These are phyloP conservation scores for Selenia dentaria DNA, from an alignment of 2,888 invertebrate species.

Conservation along the genomic window DNA sequence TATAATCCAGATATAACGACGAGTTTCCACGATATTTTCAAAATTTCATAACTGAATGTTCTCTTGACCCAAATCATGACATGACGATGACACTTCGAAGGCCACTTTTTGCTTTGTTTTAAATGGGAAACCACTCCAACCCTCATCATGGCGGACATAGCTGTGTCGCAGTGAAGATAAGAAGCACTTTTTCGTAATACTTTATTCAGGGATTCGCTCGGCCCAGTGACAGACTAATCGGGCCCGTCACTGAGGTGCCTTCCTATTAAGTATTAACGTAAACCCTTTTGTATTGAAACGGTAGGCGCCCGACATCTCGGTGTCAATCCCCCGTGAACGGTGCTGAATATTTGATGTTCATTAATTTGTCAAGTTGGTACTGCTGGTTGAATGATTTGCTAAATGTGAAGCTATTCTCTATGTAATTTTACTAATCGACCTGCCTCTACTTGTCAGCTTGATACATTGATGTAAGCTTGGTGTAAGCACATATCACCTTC, in stretches of 20 bases:
- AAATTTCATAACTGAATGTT: slow-evolving; percentile 9
- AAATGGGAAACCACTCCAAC: slow-evolving; percentile 47
- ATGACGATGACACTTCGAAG: slow-evolving; percentile 23
- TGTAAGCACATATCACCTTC: too few species aligned
- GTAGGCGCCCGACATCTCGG: slow-evolving; percentile 64
- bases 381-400: slow-evolving; percentile 1
- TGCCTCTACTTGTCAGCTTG: too few species aligned
- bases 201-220: slow-evolving; percentile 79
- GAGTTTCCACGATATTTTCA: slow-evolving; percentile 11
- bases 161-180: slow-evolving; percentile 67
- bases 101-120: slow-evolving; percentile 33
- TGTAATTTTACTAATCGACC: too few species aligned
- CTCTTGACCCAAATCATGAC: slow-evolving; percentile 21
- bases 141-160: slow-evolving; percentile 70
- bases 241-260: slow-evolving; percentile 74
- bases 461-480: too few species aligned
- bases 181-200: slow-evolving; percentile 82
- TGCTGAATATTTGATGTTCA: slow-evolving; percentile 76
- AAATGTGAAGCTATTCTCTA: neutral
- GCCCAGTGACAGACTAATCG: slow-evolving; percentile 81
- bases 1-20: too few species aligned
- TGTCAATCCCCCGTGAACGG: slow-evolving; percentile 71
- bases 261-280: slow-evolving; percentile 76
- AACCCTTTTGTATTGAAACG: slow-evolving; percentile 74
- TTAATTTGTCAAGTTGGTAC: slow-evolving; percentile 72